Evolutionary conservation across 2,113 vertebrate genomes (phyloP).

Genomic region (Amblyornis subalaris): DNA sequence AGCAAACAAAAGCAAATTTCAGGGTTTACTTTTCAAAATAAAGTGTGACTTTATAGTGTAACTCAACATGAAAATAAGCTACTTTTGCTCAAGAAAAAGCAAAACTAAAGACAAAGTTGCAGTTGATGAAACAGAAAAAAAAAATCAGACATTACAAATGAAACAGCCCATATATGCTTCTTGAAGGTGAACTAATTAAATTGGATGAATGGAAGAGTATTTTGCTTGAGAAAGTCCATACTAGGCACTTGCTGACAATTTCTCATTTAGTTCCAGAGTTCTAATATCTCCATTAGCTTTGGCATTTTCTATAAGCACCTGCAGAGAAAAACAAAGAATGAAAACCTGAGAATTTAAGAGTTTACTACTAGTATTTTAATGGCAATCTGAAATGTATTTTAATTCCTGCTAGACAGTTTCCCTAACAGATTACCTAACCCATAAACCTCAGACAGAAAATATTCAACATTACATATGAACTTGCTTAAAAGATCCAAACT

Average conservation of each 20-base stretch:
- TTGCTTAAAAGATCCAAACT: not conserved
- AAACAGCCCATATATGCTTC: not conserved
- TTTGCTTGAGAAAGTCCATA: not conserved
- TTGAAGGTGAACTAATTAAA: not conserved
- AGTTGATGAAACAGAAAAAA: not conserved
- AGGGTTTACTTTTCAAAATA: not conserved
- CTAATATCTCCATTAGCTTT: conserved; percentile 78
- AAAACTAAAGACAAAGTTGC: not conserved
- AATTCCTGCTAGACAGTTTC: not conserved
- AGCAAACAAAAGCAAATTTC: not conserved
- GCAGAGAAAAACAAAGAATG: not conserved
- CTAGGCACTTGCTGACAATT: conserved; percentile 71
- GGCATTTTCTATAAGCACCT: conserved; percentile 86
- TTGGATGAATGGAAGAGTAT: not conserved
- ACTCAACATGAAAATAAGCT: not conserved
- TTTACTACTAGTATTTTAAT: not conserved
- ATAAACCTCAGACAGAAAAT: not conserved
- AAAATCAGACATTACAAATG: not conserved
- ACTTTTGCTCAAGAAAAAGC: not conserved
- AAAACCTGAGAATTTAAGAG: not conserved
- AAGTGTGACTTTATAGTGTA: not conserved
- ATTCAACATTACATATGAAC: not conserved
- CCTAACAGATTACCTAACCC: not conserved
- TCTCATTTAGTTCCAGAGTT: conserved; percentile 79
- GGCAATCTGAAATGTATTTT: not conserved